phyloP scores from a whole-genome alignment of 2,888 invertebrate species.

The Morpho helenor region DNA sequence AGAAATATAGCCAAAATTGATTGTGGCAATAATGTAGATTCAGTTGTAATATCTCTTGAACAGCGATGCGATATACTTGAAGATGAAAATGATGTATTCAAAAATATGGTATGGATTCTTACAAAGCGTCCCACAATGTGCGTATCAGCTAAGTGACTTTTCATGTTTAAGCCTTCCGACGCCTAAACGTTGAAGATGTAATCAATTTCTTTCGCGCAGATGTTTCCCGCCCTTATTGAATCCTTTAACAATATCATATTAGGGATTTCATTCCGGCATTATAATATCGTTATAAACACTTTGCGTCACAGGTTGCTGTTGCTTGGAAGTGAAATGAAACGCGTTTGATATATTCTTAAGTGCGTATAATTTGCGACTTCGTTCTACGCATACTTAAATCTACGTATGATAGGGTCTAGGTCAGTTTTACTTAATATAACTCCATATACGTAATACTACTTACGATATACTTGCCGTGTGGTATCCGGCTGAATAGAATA shows the following conservation, averaged over 20 bases:
- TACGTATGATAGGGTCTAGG: no score
- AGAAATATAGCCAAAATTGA: not conserved
- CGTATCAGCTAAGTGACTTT: conserved; percentile 22
- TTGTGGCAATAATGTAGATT: not conserved
- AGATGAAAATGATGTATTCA: not conserved
- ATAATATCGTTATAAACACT: conserved; percentile 40
- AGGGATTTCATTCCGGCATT: conserved; percentile 62
- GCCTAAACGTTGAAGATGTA: conserved; percentile 30
- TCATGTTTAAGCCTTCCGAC: conserved; percentile 20
- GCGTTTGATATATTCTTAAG: no score
- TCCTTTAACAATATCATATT: conserved; percentile 56
- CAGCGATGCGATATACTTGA: no score
- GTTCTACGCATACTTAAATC: no score
- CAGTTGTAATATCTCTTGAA: not conserved
- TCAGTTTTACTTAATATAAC: no score
- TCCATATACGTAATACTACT: no score
- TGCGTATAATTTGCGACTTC: no score
- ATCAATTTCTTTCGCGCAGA: conserved; percentile 64
- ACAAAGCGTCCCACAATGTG: conserved; percentile 2
- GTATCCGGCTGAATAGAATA: no score
- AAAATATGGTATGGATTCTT: conserved; percentile 3
- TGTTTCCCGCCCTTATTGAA: conserved; percentile 64
- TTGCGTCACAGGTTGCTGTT: conserved; percentile 3
- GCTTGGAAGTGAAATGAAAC: not conserved
- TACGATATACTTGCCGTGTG: no score